Conservation (phyloP, 2,797 vertebrate species). For the Alauda arvensis region DNA sequence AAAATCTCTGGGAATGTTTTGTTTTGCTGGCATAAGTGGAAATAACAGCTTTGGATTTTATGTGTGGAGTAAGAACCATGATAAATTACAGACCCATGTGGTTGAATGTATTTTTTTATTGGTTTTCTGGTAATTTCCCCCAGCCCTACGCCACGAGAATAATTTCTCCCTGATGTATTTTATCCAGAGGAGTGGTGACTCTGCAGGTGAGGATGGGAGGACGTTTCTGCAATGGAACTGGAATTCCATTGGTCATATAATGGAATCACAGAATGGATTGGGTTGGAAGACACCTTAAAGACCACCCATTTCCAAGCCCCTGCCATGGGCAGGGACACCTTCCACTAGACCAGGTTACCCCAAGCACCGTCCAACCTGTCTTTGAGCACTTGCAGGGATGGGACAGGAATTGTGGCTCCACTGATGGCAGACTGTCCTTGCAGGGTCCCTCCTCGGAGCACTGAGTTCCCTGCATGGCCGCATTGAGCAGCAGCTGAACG, state of each 20-base stretch:
- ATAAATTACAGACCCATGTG: neutral
- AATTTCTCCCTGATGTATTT: neutral
- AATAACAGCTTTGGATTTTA: neutral
- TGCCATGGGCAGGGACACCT: neutral
- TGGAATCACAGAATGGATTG: neutral
- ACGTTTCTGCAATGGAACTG: neutral
- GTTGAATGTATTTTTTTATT: neutral
- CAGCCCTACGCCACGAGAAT: accelerated
- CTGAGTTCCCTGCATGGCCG: constrained; percentile 67
- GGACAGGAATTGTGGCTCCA: accelerated
- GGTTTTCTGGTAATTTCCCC: neutral
- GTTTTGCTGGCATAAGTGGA: neutral
- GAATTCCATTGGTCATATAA: neutral
- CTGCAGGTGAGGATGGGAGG: neutral
- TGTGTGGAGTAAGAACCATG: neutral
- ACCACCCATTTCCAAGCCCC: neutral
- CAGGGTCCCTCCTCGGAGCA: constrained; percentile 65
- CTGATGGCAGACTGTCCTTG: neutral
- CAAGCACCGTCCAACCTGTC: accelerated
- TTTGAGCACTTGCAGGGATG: neutral
- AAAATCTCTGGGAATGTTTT: neutral
- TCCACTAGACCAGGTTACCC: neutral
- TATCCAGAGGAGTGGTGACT: neutral
- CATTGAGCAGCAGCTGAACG: constrained; percentile 78
- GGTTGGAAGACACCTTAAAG: neutral